These are phyloP conservation scores for Clepsis dumicolana DNA, from an alignment of 2,888 invertebrate species.

Conservation along the genomic window DNA sequence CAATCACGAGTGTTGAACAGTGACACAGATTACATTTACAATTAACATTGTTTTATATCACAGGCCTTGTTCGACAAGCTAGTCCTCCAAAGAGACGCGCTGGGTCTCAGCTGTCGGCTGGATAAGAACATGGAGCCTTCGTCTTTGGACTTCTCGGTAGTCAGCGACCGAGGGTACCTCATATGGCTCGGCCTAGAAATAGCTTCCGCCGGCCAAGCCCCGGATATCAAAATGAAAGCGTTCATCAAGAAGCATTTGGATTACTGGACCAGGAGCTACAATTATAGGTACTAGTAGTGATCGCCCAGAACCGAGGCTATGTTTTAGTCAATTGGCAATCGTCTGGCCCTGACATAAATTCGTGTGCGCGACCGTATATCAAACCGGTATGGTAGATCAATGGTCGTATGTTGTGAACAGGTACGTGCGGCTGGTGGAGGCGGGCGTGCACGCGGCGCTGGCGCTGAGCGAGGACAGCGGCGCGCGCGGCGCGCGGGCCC, in stretches of 20 bases:
- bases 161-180: constrained; percentile 92
- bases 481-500: constrained; percentile 66
- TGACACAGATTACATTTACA: background rate
- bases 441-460: constrained; percentile 94
- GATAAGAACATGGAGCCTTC: constrained; percentile 90
- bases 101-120: constrained; percentile 79
- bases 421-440: constrained; percentile 96
- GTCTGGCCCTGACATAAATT: too few species aligned
- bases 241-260: constrained; percentile 91
- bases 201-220: constrained; percentile 88
- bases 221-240: constrained; percentile 90
- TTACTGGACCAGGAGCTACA: constrained; percentile 91
- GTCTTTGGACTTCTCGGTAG: constrained; percentile 88
- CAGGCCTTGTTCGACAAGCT: constrained; percentile 91
- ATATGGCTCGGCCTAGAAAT: constrained; percentile 92
- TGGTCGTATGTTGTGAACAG: too few species aligned
- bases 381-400: too few species aligned
- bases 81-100: constrained; percentile 90
- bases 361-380: too few species aligned
- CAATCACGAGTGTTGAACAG: background rate
- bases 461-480: constrained; percentile 87
- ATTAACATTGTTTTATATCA: constrained; percentile 43
- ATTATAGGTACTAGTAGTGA: constrained; percentile 88
- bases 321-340: too few species aligned
- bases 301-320: too few species aligned